Percentiles rank a stretch among this genome's conserved stretches.
Conservation (phyloP, 2,113 vertebrate species). For the Brachypteracias leptosomus region DNA sequence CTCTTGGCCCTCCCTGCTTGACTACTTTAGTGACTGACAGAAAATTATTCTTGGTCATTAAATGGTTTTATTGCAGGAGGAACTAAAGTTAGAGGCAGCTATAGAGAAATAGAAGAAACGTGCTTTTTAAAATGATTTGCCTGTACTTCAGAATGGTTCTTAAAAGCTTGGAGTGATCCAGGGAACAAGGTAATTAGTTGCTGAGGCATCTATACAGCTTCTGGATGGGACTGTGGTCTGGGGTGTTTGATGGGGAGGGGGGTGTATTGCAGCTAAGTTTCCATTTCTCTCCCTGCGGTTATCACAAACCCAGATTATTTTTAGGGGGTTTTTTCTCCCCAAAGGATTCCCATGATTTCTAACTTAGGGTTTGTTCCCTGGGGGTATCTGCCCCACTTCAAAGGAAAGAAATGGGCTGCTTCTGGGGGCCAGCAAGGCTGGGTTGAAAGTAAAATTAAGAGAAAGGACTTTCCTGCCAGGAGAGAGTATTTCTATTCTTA, state of each 20-base stretch:
- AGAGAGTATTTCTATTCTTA: not conserved
- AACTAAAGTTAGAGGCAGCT: not conserved
- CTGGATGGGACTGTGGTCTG: not conserved
- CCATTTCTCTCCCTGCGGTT: not conserved
- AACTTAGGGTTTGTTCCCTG: not conserved
- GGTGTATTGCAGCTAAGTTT: not conserved
- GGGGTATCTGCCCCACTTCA: not conserved
- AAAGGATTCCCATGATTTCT: not conserved
- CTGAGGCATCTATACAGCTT: not conserved
- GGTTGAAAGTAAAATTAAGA: too few species aligned
- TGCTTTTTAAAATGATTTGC: not conserved
- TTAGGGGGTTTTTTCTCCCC: not conserved
- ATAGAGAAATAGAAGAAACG: not conserved
- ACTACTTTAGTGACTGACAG: too few species aligned
- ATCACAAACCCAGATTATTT: not conserved
- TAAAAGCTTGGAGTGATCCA: not conserved
- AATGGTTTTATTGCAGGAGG: not conserved
- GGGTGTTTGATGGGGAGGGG: not conserved
- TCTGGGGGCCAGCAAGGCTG: not conserved
- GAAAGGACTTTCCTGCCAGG: not conserved
- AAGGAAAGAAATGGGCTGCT: not conserved
- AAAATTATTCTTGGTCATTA: not conserved
- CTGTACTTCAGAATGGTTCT: not conserved
- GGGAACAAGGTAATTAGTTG: not conserved
- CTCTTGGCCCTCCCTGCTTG: too few species aligned